Percentiles rank a stretch among this genome's conserved stretches.
phyloP scores from a whole-genome alignment of 2,797 vertebrate genomes.

The Schizopygopsis malacanthus region DNA sequence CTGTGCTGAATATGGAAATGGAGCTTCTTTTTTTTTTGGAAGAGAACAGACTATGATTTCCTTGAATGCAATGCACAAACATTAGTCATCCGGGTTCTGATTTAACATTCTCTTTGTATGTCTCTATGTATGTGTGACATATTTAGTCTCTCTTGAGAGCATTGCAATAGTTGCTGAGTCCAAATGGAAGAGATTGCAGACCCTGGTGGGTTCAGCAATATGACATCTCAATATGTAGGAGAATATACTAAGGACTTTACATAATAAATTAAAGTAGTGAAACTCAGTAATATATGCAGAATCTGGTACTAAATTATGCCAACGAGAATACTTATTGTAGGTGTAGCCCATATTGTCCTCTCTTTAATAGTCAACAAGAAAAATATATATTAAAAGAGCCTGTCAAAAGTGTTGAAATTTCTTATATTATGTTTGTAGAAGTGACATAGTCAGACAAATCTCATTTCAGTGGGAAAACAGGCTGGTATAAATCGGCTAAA shows the following conservation, averaged over 20 bases:
- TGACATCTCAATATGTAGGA: slow-evolving; percentile 77
- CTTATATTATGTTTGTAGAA: neutral
- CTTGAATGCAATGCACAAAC: slow-evolving; percentile 62
- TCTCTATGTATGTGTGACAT: slow-evolving; percentile 48
- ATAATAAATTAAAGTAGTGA: slow-evolving; percentile 66
- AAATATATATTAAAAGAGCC: slow-evolving; percentile 53
- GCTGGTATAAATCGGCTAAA: slow-evolving; percentile 14
- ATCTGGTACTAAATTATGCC: slow-evolving; percentile 66
- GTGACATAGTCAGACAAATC: neutral
- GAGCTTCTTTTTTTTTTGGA: slow-evolving; percentile 3
- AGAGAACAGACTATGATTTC: slow-evolving; percentile 62
- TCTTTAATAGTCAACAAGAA: slow-evolving; percentile 70
- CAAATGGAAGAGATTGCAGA: slow-evolving; percentile 70
- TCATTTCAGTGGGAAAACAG: slow-evolving; percentile 6
- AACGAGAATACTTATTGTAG: slow-evolving; percentile 73
- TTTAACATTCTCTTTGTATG: slow-evolving; percentile 63
- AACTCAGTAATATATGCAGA: slow-evolving; percentile 60
- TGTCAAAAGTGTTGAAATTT: slow-evolving; percentile 26
- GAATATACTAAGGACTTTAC: slow-evolving; percentile 71
- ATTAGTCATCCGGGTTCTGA: slow-evolving; percentile 69
- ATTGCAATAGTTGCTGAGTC: slow-evolving; percentile 66
- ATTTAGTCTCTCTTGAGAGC: slow-evolving; percentile 63
- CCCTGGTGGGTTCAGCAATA: slow-evolving; percentile 57
- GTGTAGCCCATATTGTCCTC: slow-evolving; percentile 71
- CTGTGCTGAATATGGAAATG: slow-evolving; percentile 59